Base-by-base conservation (phyloP, 2,113 vertebrate genomes). In the Deroptyus accipitrinus region DNA sequence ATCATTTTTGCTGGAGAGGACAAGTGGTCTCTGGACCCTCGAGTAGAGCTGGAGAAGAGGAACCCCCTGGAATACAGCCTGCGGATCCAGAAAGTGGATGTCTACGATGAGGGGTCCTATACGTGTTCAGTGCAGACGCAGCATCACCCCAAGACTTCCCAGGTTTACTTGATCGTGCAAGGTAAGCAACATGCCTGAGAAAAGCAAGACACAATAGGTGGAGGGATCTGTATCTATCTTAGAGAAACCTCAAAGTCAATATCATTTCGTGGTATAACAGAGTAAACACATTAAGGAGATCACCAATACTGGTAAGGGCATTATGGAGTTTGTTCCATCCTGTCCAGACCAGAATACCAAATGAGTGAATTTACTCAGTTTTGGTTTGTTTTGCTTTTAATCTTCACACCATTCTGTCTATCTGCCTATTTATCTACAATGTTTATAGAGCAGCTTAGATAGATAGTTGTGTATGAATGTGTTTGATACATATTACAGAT, bases 1-100 rank as follows among this genome's bases (percentile, higher is more conserved):
- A 99, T 99, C 98, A 99, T 99, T 98, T 99, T 99, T 94, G 99
- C 99, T 49, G 99, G 99, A 68, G 98, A 99, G 75, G 99, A 99
- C 98, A 99, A 99, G 97, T 99, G 99, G 99, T 99, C 99, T 85
- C 98, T 99, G 98, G 99, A 99, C 90, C 99, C 99, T 78, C 98
- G 99, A 88, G 99, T 99, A 94, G 99, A 99, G 93, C 98, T 99
- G 97, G 99, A 99, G 96, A 99, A 99, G 88, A 99, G 99, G 95
- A 99, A 99, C 88, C 98, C 98, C 95, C 98, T 99, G 97, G 99
- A 99, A 96, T 99, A 99, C 98, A 99, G 99, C 96, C 99, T 99
- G 86, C 98, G 99, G 93, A 99, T 99, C 95, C 99, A 99, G 97
- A 99, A 99, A 97, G 99, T 99, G 97, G 99, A 99, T 89, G 98